These are phyloP conservation scores for Mormyrus lacerda DNA, from an alignment of 2,113 vertebrate genomes.

Conservation along the genomic window DNA sequence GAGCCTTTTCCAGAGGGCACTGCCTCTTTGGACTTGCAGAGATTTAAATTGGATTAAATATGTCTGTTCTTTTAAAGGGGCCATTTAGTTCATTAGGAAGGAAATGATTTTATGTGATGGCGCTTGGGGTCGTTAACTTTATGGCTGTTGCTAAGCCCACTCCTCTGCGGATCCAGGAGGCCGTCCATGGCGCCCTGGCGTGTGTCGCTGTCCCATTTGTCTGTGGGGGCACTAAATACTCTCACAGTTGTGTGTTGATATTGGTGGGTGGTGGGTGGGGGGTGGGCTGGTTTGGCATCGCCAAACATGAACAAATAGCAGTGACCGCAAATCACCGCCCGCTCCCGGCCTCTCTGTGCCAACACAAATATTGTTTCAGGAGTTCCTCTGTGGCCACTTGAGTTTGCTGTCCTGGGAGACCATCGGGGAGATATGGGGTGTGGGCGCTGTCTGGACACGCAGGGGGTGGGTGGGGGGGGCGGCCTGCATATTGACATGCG, in stretches of 20 bases:
- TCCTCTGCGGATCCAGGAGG: conserved; percentile 14
- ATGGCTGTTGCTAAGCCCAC: not conserved
- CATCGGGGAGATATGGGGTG: conserved; percentile 6
- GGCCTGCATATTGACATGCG: not conserved
- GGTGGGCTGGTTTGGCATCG: conserved; percentile 47
- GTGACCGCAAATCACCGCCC: conserved; percentile 58
- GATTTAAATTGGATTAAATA: not conserved
- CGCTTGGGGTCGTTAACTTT: not conserved
- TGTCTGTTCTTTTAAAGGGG: not conserved
- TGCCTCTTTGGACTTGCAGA: not conserved
- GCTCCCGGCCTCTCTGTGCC: conserved; percentile 46
- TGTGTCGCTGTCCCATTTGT: not conserved
- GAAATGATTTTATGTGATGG: conserved; percentile 13
- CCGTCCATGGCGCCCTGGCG: conserved; percentile 20
- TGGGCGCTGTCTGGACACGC: conserved; percentile 23
- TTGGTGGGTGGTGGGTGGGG: not conserved
- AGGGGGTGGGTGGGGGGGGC: not conserved
- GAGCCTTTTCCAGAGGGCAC: not conserved
- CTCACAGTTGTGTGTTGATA: conserved; percentile 3
- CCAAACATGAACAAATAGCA: conserved; percentile 53
- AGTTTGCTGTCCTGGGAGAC: conserved; percentile 16
- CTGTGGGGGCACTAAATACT: conserved; percentile 15
- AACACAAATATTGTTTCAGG: conserved; percentile 63
- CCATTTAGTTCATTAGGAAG: not conserved
- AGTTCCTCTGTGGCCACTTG: conserved; percentile 44